Percentiles rank a stretch among this genome's conserved stretches.
Evolutionary conservation across 2,797 vertebrate species (phyloP).

Genomic region (Natrix natrix): DNA sequence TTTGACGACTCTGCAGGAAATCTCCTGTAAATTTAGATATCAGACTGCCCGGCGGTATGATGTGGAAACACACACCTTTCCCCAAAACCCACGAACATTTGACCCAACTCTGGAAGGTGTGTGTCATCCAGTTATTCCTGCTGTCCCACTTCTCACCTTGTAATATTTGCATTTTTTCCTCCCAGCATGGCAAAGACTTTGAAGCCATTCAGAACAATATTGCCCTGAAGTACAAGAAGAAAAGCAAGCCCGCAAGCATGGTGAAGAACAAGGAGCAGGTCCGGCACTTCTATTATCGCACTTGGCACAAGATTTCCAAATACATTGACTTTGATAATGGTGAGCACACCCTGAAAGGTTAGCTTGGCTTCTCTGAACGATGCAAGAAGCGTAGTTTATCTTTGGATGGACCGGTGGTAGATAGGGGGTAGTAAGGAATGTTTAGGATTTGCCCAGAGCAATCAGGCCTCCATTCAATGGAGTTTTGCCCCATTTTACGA

Average conservation of each 20-base stretch:
- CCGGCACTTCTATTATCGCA: conserved; percentile 98
- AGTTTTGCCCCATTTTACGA: neutral
- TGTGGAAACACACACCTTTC: neutral
- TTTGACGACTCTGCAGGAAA: neutral
- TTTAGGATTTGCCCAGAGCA: neutral
- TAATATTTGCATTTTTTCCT: conserved; percentile 20
- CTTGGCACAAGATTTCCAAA: conserved; percentile 99
- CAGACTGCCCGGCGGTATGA: neutral
- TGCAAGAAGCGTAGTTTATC: neutral
- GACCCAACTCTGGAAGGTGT: neutral
- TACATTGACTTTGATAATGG: conserved; percentile 97
- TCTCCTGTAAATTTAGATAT: neutral
- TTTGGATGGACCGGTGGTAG: neutral
- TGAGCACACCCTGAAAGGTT: conserved; percentile 64
- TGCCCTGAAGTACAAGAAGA: conserved; percentile 96
- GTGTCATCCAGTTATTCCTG: neutral
- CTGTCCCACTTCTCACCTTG: neutral
- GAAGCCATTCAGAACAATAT: conserved; percentile 99
- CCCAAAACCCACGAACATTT: neutral
- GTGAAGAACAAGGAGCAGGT: conserved; percentile 99
- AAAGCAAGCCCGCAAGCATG: conserved; percentile 96
- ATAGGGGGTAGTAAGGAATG: neutral
- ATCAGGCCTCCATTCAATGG: neutral
- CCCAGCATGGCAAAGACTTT: conserved; percentile 95
- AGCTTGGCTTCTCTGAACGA: neutral